These are phyloP conservation scores for Gymnoscopelus microlampas DNA, from an alignment of 2,797 vertebrate species.

Conservation along the genomic window DNA sequence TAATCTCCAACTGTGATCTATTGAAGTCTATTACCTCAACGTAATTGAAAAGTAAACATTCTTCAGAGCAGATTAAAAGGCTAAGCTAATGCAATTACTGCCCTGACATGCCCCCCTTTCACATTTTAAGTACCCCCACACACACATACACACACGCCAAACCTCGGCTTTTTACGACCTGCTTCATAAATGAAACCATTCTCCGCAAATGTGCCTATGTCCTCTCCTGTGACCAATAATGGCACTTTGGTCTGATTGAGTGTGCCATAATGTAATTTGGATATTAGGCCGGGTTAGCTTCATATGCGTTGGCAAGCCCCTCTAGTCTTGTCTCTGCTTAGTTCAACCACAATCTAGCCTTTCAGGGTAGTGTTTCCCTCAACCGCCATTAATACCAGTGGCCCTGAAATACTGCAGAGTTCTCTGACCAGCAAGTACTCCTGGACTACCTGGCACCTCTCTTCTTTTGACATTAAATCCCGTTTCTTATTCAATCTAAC, in stretches of 20 bases:
- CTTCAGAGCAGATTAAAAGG: constrained; percentile 73
- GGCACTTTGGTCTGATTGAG: constrained; percentile 58
- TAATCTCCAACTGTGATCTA: constrained; percentile 62
- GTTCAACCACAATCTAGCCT: constrained; percentile 57
- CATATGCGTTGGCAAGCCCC: constrained; percentile 68
- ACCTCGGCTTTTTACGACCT: constrained; percentile 69
- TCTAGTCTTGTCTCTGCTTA: constrained; percentile 62
- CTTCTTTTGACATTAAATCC: constrained; percentile 73
- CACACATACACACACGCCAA: constrained; percentile 29
- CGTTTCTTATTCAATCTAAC: constrained; percentile 61
- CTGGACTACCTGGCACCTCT: constrained; percentile 73
- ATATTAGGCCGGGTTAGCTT: constrained; percentile 67
- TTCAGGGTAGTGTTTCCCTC: constrained; percentile 74
- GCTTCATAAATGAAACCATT: constrained; percentile 81
- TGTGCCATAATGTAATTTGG: constrained; percentile 74
- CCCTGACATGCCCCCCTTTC: constrained; percentile 68
- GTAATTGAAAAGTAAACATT: constrained; percentile 78
- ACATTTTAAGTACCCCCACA: constrained; percentile 68
- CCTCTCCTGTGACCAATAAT: constrained; percentile 78
- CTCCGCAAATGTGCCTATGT: constrained; percentile 71
- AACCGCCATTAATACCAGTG: constrained; percentile 72
- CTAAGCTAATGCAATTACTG: constrained; percentile 71
- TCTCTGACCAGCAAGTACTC: constrained; percentile 64
- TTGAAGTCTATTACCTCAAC: constrained; percentile 54
- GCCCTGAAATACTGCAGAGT: constrained; percentile 63